Percentiles rank a stretch among this genome's conserved stretches.
Conservation (phyloP, 2,113 vertebrate genomes). For the Rostratula benghalensis region DNA sequence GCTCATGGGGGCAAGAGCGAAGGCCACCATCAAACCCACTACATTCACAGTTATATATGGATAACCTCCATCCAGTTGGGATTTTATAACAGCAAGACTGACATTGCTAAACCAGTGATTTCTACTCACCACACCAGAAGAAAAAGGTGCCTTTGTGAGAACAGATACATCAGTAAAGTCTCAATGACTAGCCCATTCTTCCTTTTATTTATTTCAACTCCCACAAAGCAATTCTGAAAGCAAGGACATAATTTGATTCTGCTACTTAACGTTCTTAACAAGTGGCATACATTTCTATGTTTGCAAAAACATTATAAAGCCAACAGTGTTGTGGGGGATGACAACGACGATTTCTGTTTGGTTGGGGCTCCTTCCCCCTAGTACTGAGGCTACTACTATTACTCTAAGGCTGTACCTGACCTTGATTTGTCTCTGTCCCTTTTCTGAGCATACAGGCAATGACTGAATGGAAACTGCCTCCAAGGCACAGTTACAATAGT, state of each 20-base stretch:
- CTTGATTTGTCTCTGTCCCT: neutral
- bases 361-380: accelerated
- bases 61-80: neutral
- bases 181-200: neutral
- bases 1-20: accelerated
- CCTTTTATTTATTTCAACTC: neutral
- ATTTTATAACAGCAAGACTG: neutral
- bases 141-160: neutral
- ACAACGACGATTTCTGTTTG: neutral
- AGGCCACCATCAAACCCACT: neutral
- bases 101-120: neutral
- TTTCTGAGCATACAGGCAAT: neutral
- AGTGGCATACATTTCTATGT: accelerated
- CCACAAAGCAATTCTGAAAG: neutral
- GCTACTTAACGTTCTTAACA: neutral
- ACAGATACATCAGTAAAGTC: neutral
- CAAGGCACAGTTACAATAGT: neutral
- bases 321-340: neutral
- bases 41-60: neutral
- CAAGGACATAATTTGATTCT: neutral
- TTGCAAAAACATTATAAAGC: neutral
- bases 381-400: neutral
- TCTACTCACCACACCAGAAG: neutral
- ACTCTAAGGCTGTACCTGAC: neutral
- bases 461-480: neutral